These are phyloP conservation scores for Halesus radiatus DNA, from an alignment of 1,140 invertebrate species.

Conservation along the genomic window DNA sequence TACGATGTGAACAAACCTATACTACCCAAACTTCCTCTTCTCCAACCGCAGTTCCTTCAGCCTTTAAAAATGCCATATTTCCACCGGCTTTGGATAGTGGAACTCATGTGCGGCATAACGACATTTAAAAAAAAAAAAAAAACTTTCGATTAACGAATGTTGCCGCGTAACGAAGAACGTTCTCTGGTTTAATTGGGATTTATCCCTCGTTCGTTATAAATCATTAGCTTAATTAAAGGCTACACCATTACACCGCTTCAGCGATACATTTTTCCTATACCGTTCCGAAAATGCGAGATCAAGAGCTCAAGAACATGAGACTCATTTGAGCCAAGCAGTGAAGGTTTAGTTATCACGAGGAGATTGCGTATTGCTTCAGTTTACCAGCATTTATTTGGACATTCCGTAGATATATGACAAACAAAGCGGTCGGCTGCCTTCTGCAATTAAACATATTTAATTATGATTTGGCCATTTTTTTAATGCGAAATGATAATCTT, in stretches of 20 bases:
- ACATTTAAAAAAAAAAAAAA: too few species aligned
- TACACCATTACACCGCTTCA: constrained; percentile 39
- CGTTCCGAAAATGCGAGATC: constrained; percentile 19
- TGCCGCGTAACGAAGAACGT: not conserved
- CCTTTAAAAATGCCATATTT: too few species aligned
- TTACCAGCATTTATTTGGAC: not conserved
- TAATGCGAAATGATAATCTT: too few species aligned
- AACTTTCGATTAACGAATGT: not conserved
- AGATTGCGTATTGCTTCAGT: not conserved
- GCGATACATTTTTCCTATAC: constrained; percentile 23
- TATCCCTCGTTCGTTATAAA: not conserved
- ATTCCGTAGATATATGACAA: not conserved
- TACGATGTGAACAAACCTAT: too few species aligned
- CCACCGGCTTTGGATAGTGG: too few species aligned
- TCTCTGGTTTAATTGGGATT: not conserved
- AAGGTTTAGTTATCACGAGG: not conserved
- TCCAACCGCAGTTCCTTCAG: too few species aligned
- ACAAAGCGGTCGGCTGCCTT: not conserved
- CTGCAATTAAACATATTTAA: too few species aligned
- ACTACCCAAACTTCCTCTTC: too few species aligned
- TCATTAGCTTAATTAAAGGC: not conserved
- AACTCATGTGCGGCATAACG: too few species aligned
- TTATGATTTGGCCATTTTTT: too few species aligned
- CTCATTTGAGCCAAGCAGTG: constrained; percentile 33
- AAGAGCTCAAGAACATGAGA: not conserved